Evolutionary conservation across 1,140 invertebrate species (phyloP).

Genomic region (Drosophila nannoptera): DNA sequence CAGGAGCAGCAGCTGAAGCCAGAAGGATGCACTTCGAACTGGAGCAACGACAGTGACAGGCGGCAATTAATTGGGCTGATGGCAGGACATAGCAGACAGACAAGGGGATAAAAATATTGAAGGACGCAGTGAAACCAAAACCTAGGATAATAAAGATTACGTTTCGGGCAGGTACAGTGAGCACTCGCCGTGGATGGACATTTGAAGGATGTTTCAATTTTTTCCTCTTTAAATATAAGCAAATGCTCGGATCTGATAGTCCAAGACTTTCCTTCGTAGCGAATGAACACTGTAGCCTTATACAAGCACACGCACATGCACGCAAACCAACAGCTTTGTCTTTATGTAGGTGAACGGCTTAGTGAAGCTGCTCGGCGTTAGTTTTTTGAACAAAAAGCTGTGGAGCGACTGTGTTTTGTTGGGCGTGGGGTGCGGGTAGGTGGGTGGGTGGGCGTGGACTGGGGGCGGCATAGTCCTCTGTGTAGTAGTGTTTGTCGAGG

Average conservation of each 20-base stretch:
- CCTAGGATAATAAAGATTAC: conserved; percentile 30
- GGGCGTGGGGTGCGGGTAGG: not conserved
- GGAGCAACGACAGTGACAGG: conserved; percentile 35
- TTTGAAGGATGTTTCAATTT: not conserved
- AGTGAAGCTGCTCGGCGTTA: conserved; percentile 19
- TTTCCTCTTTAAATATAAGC: not conserved
- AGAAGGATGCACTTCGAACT: conserved; percentile 30
- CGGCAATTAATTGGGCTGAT: conserved; percentile 39
- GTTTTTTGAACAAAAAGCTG: conserved; percentile 10
- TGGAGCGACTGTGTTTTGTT: not conserved
- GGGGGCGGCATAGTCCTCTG: too few relatives aligned
- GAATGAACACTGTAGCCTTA: not conserved
- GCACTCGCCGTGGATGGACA: not conserved
- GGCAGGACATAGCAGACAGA: conserved; percentile 6
- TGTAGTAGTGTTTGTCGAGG: conserved; percentile 29
- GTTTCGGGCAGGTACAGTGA: conserved; percentile 6
- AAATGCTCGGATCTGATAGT: too few relatives aligned
- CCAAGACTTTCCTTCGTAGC: not conserved
- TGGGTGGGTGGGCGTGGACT: not conserved
- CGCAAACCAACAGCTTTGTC: conserved; percentile 9
- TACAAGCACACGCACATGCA: conserved; percentile 4
- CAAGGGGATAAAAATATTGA: conserved; percentile 29
- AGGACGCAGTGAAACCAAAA: conserved; percentile 24
- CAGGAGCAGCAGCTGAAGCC: conserved; percentile 1
- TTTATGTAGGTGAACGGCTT: conserved; percentile 35